Evolutionary conservation across 2,113 vertebrate species (phyloP), one percentile per base, ranked within the genome.

Genomic region (Petrocephalus microphthalmus): DNA sequence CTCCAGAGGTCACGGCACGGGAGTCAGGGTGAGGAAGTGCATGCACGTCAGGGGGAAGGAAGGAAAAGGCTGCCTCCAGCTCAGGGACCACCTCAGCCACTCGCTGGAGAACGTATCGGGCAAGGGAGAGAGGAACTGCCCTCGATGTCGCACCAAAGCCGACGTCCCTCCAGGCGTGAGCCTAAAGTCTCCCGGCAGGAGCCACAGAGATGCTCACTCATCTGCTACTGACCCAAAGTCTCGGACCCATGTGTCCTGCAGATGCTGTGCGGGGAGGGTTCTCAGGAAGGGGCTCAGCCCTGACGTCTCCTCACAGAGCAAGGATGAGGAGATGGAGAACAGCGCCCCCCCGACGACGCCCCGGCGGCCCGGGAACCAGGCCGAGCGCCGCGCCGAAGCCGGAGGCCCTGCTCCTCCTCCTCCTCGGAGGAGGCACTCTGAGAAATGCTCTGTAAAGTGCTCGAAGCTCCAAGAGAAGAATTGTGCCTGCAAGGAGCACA

Each of bases 101-200:
- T 89, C 33, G 0, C 88, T 87, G 82, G 90, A 91, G 54, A 93
- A 90, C 0, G 2, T 42, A 0, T 88, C 89, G 0, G 15, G 42
- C 8, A 92, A 92, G 60, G 90, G n/a, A 7, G 90, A 91, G 5
- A 89, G 90, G 0, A 91, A 94, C 5, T 96, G 95, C 86, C 90
- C 90, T 82, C 92, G 91, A 52, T 96, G 95, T 89, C 25, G 90
- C 57, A 20, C 88, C 0, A 94, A 93, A 88, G 88, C 4, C 0
- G 29, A 84, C 0, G 13, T 81, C 71, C 54, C 91, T 7, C 13
- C 54, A 3, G 84, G 88, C 85, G 90, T 90, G 0, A 91, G n/a
- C 7, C 52, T 53, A 0, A 91, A 92, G 0, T 54, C 81, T 42
- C 47, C 37, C 60, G 54, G 89, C 0, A 94, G 91, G 45, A 91